Evolutionary conservation across 2,888 invertebrate species (phyloP).

Genomic region (Drosophila histrio): DNA sequence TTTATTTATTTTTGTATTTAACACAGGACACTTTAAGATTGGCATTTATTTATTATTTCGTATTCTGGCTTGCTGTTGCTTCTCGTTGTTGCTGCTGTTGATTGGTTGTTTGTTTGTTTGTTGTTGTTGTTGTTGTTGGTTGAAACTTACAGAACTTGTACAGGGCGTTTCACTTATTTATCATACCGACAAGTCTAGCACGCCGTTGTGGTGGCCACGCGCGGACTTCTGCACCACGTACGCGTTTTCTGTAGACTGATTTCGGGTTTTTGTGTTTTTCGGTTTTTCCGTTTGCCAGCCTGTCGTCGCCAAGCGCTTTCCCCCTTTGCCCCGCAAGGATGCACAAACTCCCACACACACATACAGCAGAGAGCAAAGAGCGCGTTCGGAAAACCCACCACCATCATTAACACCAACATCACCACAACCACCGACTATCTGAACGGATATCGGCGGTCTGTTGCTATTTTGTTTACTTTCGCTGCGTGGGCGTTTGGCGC

Average conservation of each 20-base stretch:
- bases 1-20: neutral
- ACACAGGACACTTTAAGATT: slow-evolving; percentile 54
- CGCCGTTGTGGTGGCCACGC: slow-evolving; percentile 84
- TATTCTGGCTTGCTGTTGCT: slow-evolving; percentile 49
- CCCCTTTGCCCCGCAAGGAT: slow-evolving; percentile 57
- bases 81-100: slow-evolving; percentile 25
- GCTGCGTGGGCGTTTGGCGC: slow-evolving; percentile 48
- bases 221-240: slow-evolving; percentile 85
- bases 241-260: slow-evolving; percentile 85
- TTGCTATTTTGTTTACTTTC: slow-evolving; percentile 79
- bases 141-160: slow-evolving; percentile 85
- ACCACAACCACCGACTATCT: slow-evolving; percentile 24
- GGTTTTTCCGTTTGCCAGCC: slow-evolving; percentile 69
- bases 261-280: slow-evolving; percentile 72
- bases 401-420: slow-evolving; percentile 31
- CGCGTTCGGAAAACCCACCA: slow-evolving; percentile 33
- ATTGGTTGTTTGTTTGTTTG: slow-evolving; percentile 24
- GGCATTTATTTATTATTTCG: slow-evolving; percentile 51
- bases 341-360: slow-evolving; percentile 55
- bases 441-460: slow-evolving; percentile 58
- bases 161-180: slow-evolving; percentile 85
- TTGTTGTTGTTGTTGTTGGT: slow-evolving; percentile 32
- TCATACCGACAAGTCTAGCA: slow-evolving; percentile 85
- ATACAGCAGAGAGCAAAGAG: slow-evolving; percentile 27
- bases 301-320: slow-evolving; percentile 33